A percentile compares a stretch with the other conserved stretches of the same genome.
Evolutionary conservation across 1,140 invertebrate genomes (phyloP).

Genomic region (Drosophila asahinai): DNA sequence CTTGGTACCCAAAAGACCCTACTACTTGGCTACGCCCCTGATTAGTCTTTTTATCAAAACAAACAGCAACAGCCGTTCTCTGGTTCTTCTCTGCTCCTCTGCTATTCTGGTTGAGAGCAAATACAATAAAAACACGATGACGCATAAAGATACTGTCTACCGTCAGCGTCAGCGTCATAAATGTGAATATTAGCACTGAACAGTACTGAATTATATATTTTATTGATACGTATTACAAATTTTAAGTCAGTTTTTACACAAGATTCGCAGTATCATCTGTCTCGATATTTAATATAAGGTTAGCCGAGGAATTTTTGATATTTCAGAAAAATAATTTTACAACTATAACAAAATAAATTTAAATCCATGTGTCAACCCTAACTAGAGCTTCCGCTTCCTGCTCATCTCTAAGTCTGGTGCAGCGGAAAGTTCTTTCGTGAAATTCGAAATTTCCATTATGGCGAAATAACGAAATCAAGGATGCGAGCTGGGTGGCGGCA

Average conservation of each 20-base stretch:
- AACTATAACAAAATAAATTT: background rate
- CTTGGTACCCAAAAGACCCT: background rate
- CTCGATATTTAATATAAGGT: background rate
- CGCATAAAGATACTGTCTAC: constrained; percentile 26
- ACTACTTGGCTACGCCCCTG: background rate
- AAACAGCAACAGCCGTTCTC: constrained; percentile 23
- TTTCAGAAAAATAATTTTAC: background rate
- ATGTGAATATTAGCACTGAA: background rate
- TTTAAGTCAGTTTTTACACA: too few species aligned
- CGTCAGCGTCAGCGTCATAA: constrained; percentile 23
- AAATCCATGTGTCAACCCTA: background rate
- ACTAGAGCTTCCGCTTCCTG: constrained; percentile 15
- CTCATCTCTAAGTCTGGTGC: constrained; percentile 6
- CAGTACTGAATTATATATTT: background rate
- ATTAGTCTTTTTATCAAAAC: constrained; percentile 19
- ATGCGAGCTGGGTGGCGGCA: background rate
- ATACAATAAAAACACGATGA: constrained; percentile 34
- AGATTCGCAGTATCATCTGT: too few species aligned
- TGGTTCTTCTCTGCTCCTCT: background rate
- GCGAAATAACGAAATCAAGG: constrained; percentile 35
- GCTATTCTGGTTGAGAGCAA: constrained; percentile 2
- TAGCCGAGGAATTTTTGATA: background rate
- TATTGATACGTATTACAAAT: too few species aligned
- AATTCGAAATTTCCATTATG: constrained; percentile 50
- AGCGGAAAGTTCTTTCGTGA: constrained; percentile 5